Evolutionary conservation across 2,113 vertebrate species (phyloP).

Genomic region (Nesoenas mayeri): DNA sequence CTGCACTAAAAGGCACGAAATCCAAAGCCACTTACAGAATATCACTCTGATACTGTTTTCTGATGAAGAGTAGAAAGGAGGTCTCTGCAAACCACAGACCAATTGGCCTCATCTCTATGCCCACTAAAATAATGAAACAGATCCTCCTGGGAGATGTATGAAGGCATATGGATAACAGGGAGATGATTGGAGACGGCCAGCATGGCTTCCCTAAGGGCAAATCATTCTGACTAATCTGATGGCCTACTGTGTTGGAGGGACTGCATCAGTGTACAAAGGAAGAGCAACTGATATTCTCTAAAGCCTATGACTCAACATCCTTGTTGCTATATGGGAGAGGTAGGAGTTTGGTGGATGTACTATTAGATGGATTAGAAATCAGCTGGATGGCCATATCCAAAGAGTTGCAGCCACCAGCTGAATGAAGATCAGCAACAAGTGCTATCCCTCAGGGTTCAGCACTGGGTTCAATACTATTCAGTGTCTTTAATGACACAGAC

Average conservation of each 20-base stretch:
- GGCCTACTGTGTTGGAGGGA: accelerated
- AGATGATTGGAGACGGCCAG: neutral
- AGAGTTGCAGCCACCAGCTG: neutral
- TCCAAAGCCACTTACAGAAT: neutral
- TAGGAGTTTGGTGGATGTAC: neutral
- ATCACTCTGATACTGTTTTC: neutral
- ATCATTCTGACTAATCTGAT: neutral
- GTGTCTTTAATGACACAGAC: neutral
- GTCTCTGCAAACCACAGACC: neutral
- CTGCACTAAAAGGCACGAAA: neutral
- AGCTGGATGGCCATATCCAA: neutral
- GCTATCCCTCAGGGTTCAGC: neutral
- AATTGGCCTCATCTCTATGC: neutral
- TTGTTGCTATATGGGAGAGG: neutral
- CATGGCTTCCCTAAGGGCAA: neutral
- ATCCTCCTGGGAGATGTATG: neutral
- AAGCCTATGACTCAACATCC: neutral
- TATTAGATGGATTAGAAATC: neutral
- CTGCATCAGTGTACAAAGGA: neutral
- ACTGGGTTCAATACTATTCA: too few species aligned
- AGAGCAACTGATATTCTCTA: accelerated
- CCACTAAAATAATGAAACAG: neutral
- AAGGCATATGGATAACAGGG: neutral
- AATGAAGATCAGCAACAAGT: neutral
- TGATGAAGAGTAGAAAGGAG: neutral